Evolutionary conservation across 2,888 invertebrate species (phyloP).

Genomic region (Phytoseiulus persimilis): DNA sequence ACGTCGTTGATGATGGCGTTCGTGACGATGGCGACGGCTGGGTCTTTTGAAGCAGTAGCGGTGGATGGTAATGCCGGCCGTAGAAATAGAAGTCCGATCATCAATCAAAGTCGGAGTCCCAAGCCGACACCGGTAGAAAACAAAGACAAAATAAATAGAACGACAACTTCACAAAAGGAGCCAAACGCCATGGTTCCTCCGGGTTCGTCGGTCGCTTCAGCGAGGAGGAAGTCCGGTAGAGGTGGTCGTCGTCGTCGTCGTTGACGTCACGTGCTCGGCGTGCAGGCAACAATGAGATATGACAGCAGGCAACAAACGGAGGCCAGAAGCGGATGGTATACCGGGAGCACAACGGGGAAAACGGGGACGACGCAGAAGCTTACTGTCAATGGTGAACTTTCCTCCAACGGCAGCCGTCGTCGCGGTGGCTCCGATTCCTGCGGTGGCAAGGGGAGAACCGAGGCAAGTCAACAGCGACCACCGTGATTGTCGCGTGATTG

Average conservation of each 20-base stretch:
- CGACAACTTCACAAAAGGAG: neutral
- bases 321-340: neutral
- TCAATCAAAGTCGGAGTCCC: neutral
- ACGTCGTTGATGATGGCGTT: neutral
- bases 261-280: neutral
- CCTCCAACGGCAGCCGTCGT: neutral
- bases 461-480: neutral
- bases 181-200: neutral
- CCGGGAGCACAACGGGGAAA: neutral
- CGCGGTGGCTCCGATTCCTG: neutral
- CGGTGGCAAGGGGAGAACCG: too few species aligned
- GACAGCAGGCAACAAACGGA: neutral
- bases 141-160: neutral
- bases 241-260: neutral
- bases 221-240: neutral
- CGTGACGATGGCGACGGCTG: neutral
- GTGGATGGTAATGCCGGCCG: neutral
- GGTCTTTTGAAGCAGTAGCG: neutral
- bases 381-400: neutral
- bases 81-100: neutral
- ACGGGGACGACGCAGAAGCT: neutral
- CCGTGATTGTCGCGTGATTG: neutral
- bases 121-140: neutral
- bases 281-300: neutral
- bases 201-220: neutral